Percentiles rank a stretch among this genome's conserved stretches.
These are phyloP conservation scores for Trypoxylus dichotomus DNA, from an alignment of 1,140 invertebrate species.

Conservation along the genomic window DNA sequence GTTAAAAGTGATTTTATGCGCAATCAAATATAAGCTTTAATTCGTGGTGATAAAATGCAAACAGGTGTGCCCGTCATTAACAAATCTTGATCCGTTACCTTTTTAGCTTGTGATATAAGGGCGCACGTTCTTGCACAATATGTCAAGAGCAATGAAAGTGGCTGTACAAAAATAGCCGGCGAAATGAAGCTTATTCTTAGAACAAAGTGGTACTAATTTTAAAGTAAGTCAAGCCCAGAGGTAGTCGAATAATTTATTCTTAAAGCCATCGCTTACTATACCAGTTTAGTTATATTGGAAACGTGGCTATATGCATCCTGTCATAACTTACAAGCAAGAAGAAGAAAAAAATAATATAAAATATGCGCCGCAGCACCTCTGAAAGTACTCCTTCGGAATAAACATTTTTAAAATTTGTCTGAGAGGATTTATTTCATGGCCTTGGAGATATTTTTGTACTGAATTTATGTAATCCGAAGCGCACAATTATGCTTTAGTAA, in stretches of 20 bases:
- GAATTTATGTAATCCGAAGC: neutral
- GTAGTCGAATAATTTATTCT: neutral
- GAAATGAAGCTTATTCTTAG: neutral
- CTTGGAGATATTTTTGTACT: neutral
- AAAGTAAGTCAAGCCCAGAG: neutral
- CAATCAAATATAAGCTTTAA: no score
- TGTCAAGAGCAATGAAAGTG: neutral
- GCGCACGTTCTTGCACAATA: neutral
- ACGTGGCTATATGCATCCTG: neutral
- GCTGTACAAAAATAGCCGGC: neutral
- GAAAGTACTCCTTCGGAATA: constrained; percentile 3
- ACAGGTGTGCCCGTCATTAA: no score
- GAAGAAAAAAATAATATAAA: constrained; percentile 4
- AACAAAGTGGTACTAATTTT: neutral
- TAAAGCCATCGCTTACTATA: neutral
- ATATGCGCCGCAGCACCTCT: neutral
- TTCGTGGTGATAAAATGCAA: no score
- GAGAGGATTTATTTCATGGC: neutral
- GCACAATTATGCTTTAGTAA: neutral
- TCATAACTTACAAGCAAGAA: neutral
- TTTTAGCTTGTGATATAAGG: neutral
- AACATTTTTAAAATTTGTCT: constrained; percentile 10
- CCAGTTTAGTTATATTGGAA: neutral
- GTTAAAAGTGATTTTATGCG: no score
- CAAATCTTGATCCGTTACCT: neutral